Evolutionary conservation across 1,140 invertebrate species (phyloP), one percentile per base, ranked within the genome.

Genomic region (Drosophila oshimai): DNA sequence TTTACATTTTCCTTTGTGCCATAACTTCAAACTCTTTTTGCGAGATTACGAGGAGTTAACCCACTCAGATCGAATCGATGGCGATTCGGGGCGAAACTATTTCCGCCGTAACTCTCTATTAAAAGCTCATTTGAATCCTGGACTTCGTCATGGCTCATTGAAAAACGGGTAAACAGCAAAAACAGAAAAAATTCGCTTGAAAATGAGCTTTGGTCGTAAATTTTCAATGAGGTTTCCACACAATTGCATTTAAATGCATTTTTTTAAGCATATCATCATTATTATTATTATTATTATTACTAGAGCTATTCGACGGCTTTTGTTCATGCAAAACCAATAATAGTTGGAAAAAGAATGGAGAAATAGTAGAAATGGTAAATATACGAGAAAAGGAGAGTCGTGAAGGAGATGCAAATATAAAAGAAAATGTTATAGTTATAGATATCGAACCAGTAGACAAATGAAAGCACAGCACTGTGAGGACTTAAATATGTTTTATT

Each of bases 1-100:
- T 87, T 65, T 87, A 74, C 61, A 88, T 81, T 87, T 87, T 57
- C 65, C 65, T 46, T 55, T 53, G 42, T 88, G 64, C 74, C 77
- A 88, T 87, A 86, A 87, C 83, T 88, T 88, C 70, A 74, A 74
- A 72, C 77, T 77, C 45, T 74, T 70, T 71, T 62, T 41, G 28
- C 55, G 55, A 28, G 67, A 29, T 50, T 51, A 37, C 55, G 41
- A 45, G 39, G 64, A 44, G 67, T 41, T 72, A 60, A 47, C 53
- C 61, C 29, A 44, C 37, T 44, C 64, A 13, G 37, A 54, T 54
- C 46, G 44, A 22, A 34, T 13, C 37, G 28, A 64, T 33, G 13
- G 18, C 39, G 22, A 51, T 67, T 47, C 41, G 2, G 41, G 24
- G 45, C 42, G 20, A 41, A 53, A 42, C 44, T 65, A 31, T 39